These are phyloP conservation scores for Serrognathus titanus DNA, from an alignment of 2,888 invertebrate genomes.

Conservation along the genomic window DNA sequence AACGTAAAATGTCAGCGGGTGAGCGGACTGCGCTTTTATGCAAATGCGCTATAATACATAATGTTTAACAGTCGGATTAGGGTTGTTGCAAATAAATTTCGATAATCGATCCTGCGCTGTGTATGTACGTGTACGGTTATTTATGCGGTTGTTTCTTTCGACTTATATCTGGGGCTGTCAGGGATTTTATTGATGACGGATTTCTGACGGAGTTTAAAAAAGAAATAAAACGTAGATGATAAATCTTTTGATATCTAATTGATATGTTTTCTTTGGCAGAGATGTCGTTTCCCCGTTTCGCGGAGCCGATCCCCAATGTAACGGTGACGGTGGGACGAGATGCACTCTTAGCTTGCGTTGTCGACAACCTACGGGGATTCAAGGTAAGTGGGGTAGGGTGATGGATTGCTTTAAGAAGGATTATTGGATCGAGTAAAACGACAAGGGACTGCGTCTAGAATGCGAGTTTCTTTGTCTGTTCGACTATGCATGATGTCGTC, in stretches of 20 bases:
- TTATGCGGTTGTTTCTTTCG: no score
- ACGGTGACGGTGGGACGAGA: conserved; percentile 86
- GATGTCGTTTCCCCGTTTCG: conserved; percentile 69
- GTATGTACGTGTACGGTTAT: no score
- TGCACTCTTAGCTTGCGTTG: conserved; percentile 83
- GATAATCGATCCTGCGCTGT: no score
- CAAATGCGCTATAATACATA: no score
- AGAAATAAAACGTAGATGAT: no score
- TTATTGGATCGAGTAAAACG: conserved; percentile 43
- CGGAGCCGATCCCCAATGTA: conserved; percentile 85
- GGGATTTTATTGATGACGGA: no score
- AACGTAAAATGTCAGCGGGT: no score
- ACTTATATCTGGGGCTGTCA: no score
- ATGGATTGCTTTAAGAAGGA: conserved; percentile 38
- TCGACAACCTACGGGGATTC: conserved; percentile 81
- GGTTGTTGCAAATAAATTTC: no score
- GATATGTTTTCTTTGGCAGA: conserved; percentile 35
- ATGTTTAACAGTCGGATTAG: no score
- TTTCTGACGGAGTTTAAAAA: no score
- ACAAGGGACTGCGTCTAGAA: conserved; percentile 36
- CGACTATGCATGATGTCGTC: conserved; percentile 22
- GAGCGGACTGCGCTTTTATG: no score
- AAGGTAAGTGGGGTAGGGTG: conserved; percentile 60
- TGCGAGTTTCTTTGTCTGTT: conserved; percentile 42
- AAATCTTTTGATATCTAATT: background rate